Evolutionary conservation across 2,797 vertebrate genomes (phyloP), one percentile per base, ranked within the genome.

Genomic region (Sebastes reedi): DNA sequence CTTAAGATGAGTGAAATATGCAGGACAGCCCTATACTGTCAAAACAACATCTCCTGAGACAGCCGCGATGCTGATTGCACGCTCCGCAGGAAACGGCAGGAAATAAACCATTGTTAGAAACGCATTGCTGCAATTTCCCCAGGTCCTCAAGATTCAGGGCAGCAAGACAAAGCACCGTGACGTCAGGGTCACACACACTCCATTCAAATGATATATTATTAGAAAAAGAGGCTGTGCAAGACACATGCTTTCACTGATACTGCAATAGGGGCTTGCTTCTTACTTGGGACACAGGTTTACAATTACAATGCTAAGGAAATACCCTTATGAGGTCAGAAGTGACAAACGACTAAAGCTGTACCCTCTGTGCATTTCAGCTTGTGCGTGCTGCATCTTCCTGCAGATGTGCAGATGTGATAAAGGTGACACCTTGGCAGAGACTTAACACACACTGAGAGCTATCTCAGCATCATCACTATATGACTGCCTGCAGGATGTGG

Each of bases 401-500:
- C 54, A 52, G 27, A 71, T 61, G 58, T 77, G 66, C 74, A 82
- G 50, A 75, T 67, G 65, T 25, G 50, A 36, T 67, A n/a, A 32
- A 29, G 18, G 8, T 73, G 82, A 60, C 34, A 29, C 18, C n/a
- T 18, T 18, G 22, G 22, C 39, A 64, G 58, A 39, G 20, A 32
- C 20, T 18, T 7, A 8, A 11, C 32, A 13, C 16, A 14, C 52
- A 14, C 8, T 25, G 14, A 75, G 10, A 67, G 20, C 55, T 14
- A 56, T 30, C 60, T 79, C 24, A 24, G 61, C 32, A 3, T 64
- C 67, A 64, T 67, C 72, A 39, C 22, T 27, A 13, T 11, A 54
- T n/a, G 22, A 29, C 70, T 72, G 73, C n/a, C 83, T 20, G 50
- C 50, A 87, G 92, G 92, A 93, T 90, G 92, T 88, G 91, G 92